Evolutionary conservation across 2,888 invertebrate species (phyloP), one percentile per base, ranked within the genome.

Genomic region (Archips crataeganus): DNA sequence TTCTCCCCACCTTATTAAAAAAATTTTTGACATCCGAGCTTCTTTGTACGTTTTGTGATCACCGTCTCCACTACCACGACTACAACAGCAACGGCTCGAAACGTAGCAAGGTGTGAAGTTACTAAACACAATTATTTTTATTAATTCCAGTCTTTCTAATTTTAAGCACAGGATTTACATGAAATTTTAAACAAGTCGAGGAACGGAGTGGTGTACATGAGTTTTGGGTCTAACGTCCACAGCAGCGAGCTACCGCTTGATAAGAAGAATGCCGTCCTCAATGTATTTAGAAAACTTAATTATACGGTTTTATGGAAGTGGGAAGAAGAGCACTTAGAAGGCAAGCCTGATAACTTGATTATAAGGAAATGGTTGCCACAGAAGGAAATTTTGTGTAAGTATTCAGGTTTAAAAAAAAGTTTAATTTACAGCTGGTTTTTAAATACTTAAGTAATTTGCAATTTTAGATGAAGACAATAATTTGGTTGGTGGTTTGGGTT

Each of bases 231-330:
- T 0, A 95, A 95, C 76, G 88, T 96, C 0, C 90, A 93, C 71
- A 94, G 95, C 75, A 87, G 92, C 11, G 91, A 95, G 76, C 83
- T 97, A 73, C 92, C 95, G 0, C 79, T 82, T 0, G 92, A 95
- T 2, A 95, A 93, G 75, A 87, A 91, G 36, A 82, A 92, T 32
- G 93, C 89, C 0, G 93, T 97, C 47, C 85, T 95, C 11, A 95
- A 95, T 65, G 95, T 94, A 2, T 95, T 97, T 64, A 87, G 94
- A 1, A 92, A 91, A 73, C 79, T 96, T 0, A 96, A 96, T 76
- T 95, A 96, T 76, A 95, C 93, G 2, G 95, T 97, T 0, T 80
- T 97, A 11, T 96, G 96, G 96, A 97, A 97, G 87, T 97, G 96
- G 95, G 96, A 97, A 77, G 95, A 95, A 0, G 92, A 95, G n/a